Percentiles rank a stretch among this genome's conserved stretches.
Conservation (phyloP, 2,797 vertebrate species). For the Erithacus rubecula region DNA sequence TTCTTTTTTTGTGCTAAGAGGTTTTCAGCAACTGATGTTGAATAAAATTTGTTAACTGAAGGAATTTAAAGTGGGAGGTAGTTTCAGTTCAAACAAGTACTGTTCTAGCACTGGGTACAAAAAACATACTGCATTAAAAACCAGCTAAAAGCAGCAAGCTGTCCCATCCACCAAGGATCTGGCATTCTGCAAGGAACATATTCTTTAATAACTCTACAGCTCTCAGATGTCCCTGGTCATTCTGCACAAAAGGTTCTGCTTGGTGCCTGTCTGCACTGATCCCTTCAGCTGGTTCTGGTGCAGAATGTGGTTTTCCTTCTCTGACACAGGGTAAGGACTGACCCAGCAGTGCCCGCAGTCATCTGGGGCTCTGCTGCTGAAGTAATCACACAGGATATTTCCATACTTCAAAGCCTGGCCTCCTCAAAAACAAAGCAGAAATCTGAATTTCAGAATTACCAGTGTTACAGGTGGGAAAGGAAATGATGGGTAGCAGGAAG, state of each 20-base stretch:
- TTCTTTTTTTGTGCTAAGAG: background rate
- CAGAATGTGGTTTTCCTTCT: background rate
- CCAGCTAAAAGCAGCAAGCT: background rate
- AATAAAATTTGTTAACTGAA: background rate
- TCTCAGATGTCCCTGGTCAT: background rate
- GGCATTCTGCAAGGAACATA: background rate
- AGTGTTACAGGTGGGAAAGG: background rate
- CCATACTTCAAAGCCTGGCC: background rate
- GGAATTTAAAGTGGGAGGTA: background rate
- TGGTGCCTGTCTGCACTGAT: background rate
- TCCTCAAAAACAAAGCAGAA: background rate
- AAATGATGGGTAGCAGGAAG: background rate
- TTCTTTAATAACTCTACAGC: background rate
- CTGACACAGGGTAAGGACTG: rapidly evolving
- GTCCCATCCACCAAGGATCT: background rate
- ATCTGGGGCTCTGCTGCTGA: background rate
- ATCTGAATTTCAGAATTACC: background rate
- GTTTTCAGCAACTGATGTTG: background rate
- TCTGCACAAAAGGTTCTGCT: background rate
- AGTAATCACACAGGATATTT: background rate
- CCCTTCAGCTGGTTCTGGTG: background rate
- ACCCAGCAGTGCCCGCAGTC: background rate
- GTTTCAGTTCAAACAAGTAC: background rate
- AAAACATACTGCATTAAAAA: background rate
- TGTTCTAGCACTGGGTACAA: background rate